Base-by-base conservation (phyloP, 2,888 invertebrate genomes). In the Linyphia triangularis region DNA sequence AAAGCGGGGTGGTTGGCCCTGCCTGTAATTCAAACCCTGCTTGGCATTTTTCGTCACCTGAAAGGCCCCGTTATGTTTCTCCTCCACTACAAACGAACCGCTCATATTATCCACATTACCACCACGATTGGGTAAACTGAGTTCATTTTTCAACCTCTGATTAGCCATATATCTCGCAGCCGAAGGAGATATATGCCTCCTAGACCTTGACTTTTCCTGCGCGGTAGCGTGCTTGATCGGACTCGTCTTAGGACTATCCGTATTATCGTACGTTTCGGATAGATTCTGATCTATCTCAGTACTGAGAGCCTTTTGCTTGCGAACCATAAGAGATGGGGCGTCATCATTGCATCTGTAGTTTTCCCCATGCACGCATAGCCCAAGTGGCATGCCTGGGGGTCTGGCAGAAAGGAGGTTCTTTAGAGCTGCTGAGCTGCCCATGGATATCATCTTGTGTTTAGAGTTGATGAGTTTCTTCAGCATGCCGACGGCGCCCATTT, bases 391-490 rank as follows among this genome's bases (percentile, higher is more conserved):
- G n/a, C 91, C 92, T 9, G 92, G 91, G 33, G 92, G 97, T 91
- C 95, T 95, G 13, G 97, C 97, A 91, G 96, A 96, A 6, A 98
- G 94, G 61, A 99, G 93, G 93, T 99, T 99, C 93, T 98, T 98
- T 82, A 99, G 93, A 0, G 99, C 98, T 2, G 98, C 98, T 89
- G 97, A 96, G 51, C 98, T 98, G 30, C 98, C 99, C 95, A 98
- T 98, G 0, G 98, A 97, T 90, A 99, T 99, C 96, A 98, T 97
- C 93, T 97, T 97, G 92, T 99, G 98, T 92, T 98, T 98, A 0
- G 98, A 99, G 93, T 98, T 97, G 82, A 98, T 97, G 24, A 99
- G 94, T 92, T 97, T 97, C 30, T 97, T 95, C 51, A 98, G 93
- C 97, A 98, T 98, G 0, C 96, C 96, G 1, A 98, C 97, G 0